Conservation (phyloP, 2,113 vertebrate genomes). For the Antechinus stuartii region DNA sequence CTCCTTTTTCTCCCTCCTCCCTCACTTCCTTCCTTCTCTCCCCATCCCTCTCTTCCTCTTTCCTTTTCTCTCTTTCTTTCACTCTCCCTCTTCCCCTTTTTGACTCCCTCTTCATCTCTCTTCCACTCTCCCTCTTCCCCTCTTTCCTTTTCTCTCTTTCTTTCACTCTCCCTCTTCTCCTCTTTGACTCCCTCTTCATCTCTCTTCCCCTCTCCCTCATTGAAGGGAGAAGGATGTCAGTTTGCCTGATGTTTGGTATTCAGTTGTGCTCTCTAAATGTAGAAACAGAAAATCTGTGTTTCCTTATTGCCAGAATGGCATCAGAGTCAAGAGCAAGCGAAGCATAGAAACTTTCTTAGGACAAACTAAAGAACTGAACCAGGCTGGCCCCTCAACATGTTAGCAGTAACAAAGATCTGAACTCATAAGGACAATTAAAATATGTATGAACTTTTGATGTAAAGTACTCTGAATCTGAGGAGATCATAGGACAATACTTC, state of each 20-base stretch:
- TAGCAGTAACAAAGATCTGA: background rate
- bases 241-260: background rate
- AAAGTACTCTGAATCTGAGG: background rate
- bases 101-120: background rate
- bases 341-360: slow-evolving; percentile 1
- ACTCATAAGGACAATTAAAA: slow-evolving; percentile 5
- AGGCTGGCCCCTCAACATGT: background rate
- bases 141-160: background rate
- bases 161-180: background rate
- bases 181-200: background rate
- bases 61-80: background rate
- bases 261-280: background rate
- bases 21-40: background rate
- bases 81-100: background rate
- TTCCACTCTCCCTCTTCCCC: background rate
- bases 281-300: background rate
- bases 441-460: background rate
- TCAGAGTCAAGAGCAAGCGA: background rate
- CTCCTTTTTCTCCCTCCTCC: no score
- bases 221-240: background rate
- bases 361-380: background rate
- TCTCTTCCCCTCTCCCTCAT: background rate
- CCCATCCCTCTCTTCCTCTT: background rate
- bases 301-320: background rate
- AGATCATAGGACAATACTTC: background rate